phyloP scores from a whole-genome alignment of 2,797 vertebrate species.

The Tenualosa ilisha region DNA sequence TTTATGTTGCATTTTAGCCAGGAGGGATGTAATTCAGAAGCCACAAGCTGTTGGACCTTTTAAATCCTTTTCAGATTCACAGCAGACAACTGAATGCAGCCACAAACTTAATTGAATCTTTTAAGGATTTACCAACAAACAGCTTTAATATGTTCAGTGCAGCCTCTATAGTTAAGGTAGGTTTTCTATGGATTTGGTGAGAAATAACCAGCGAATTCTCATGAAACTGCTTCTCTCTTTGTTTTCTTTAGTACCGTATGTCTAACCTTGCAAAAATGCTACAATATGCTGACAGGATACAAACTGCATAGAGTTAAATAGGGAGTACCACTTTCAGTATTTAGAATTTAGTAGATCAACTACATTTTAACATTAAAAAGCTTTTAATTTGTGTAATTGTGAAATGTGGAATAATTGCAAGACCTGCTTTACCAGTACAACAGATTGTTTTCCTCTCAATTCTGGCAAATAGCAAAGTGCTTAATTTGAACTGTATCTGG shows the following conservation, averaged over 20 bases:
- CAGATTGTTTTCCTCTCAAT: not conserved
- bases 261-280: not conserved
- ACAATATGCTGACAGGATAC: not conserved
- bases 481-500: not conserved
- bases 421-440: no score
- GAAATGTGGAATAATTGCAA: no score
- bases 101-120: constrained; percentile 1
- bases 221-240: not conserved
- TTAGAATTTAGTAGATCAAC: not conserved
- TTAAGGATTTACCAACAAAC: not conserved
- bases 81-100: not conserved
- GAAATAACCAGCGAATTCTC: not conserved
- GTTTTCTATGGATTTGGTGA: not conserved
- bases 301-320: not conserved
- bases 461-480: not conserved
- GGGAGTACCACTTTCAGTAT: no score
- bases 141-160: not conserved
- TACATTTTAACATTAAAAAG: not conserved
- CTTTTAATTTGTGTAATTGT: no score
- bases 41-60: not conserved
- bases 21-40: constrained; percentile 2
- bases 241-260: not conserved
- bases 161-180: not conserved
- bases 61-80: constrained; percentile 15
- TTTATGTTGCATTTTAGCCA: constrained; percentile 9